Base-by-base conservation (phyloP, 2,888 invertebrate species). In the Antitype chi region DNA sequence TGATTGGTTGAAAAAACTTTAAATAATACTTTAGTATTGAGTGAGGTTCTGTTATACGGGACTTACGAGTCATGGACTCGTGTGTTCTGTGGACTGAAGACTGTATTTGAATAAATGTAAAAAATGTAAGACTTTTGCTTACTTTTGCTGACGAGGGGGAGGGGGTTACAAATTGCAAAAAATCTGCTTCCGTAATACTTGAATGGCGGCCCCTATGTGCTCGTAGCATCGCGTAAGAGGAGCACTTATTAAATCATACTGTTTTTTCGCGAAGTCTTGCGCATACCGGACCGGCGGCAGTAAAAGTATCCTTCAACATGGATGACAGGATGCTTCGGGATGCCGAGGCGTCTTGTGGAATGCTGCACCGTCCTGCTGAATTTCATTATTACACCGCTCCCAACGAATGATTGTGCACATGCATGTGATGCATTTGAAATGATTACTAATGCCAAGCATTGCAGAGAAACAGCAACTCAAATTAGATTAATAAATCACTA, bases 401-500 rank as follows among this genome's bases (percentile, higher is more conserved):
- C 63, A 52, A 67, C 23, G 11, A 66, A 64, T 72, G 64, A 72
- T 28, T 57, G 80, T 81, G 81, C 47, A n/a, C 25, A 66, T 84
- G 55, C 77, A 64, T 82, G 53, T 76, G 55, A 82, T 66, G 66
- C 53, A 60, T 64, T 82, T 66, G 70, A 77, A 66, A 81, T 72
- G 68, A 79, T 67, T 66, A 60, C 83, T 80, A 77, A 66, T 77
- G 83, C 15, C 28, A 80, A 80, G 80, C 84, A 78, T 83, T 67
- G 70, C 25, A 57, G 70, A 28, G 66, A 81, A 78, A 78, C 17
- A 78, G 64, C 59, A 64, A 78, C 28, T 59, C 25, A 78, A 84
- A 84, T 78, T 55, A 71, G 23, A 68, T 55, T n/a, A 83, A 64
- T 64, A 64, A 60, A 84, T 52, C 17, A 72, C 32, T 72, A 64